phyloP scores from a whole-genome alignment of 2,113 vertebrate genomes.

The Tachysurus fulvidraco region DNA sequence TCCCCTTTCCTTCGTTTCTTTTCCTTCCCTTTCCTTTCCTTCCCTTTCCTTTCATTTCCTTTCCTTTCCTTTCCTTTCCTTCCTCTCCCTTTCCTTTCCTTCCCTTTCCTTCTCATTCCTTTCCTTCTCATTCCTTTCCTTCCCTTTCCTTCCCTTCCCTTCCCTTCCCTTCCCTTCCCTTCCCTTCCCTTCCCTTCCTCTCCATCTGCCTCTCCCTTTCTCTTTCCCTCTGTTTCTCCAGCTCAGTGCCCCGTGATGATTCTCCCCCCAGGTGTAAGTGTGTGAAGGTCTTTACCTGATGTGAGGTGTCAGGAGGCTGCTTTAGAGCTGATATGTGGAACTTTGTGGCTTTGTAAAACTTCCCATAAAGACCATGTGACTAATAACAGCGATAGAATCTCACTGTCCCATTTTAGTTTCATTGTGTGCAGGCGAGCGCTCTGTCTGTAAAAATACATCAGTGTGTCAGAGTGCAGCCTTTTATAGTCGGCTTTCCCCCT shows the following conservation, averaged over 20 bases:
- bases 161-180: neutral
- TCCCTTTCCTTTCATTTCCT: neutral
- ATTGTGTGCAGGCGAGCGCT: neutral
- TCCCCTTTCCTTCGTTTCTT: neutral
- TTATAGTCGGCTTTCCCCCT: neutral
- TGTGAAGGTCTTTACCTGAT: neutral
- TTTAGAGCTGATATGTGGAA: neutral
- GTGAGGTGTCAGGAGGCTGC: neutral
- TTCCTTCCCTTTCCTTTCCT: neutral
- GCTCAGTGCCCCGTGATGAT: neutral
- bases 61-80: too few relatives aligned
- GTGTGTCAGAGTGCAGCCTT: neutral
- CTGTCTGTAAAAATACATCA: neutral
- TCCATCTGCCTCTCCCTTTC: neutral
- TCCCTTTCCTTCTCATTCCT: neutral
- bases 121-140: neutral
- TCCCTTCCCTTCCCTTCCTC: neutral
- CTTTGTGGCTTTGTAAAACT: slow-evolving; percentile 24
- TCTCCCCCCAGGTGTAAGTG: neutral
- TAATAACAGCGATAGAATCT: slow-evolving; percentile 18
- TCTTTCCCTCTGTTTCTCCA: neutral
- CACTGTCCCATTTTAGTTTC: slow-evolving; percentile 8
- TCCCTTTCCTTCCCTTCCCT: neutral
- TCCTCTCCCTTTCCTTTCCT: neutral
- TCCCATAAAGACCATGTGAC: neutral